A percentile compares a stretch with the other conserved stretches of the same genome.
phyloP scores from a whole-genome alignment of 2,888 invertebrate genomes.

The Nezara viridula region DNA sequence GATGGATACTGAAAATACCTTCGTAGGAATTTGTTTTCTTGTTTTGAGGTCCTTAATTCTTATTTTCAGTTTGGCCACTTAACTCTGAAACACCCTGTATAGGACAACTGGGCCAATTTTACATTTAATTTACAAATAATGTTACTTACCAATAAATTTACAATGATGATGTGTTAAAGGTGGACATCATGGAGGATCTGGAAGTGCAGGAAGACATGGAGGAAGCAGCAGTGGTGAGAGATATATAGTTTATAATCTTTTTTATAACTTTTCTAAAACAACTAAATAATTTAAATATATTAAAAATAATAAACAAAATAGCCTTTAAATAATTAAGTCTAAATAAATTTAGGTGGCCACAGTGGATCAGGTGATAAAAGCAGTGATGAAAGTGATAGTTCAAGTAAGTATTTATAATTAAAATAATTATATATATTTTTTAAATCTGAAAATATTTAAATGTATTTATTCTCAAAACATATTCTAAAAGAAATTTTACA shows the following conservation, averaged over 20 bases:
- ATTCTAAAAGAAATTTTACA: no score
- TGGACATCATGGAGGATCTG: slow-evolving; percentile 5
- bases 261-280: no score
- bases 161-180: neutral
- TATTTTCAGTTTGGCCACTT: no score
- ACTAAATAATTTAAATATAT: neutral
- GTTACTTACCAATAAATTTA: no score
- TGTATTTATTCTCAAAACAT: neutral
- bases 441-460: neutral
- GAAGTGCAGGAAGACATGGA: neutral
- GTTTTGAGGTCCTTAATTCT: no score
- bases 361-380: slow-evolving; percentile 14
- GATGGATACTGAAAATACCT: no score
- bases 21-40: no score
- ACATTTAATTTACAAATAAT: no score
- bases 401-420: neutral
- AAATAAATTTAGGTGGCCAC: neutral
- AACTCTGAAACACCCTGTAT: no score
- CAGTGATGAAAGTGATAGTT: slow-evolving; percentile 14
- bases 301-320: neutral
- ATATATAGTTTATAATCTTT: neutral
- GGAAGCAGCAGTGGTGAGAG: neutral
- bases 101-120: no score
- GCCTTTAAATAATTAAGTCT: neutral
- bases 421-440: no score